Percentiles rank a stretch among this genome's conserved stretches.
phyloP scores from a whole-genome alignment of 2,888 invertebrate species.

The Harpagoxenus sublaevis region DNA sequence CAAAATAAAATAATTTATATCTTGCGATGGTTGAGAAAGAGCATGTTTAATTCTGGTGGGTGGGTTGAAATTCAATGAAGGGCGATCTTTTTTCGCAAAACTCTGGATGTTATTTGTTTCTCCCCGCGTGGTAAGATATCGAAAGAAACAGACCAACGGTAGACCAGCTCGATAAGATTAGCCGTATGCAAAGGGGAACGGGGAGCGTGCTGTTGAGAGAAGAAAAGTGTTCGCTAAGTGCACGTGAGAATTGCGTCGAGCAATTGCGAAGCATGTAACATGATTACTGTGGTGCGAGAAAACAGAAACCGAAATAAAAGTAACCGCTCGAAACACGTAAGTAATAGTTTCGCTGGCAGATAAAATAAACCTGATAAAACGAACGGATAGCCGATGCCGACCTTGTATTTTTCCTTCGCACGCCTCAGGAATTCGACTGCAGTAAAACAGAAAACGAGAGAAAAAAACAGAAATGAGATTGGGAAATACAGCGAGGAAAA shows the following conservation, averaged over 20 bases:
- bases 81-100: not conserved
- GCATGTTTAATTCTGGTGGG: not conserved
- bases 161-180: constrained; percentile 72
- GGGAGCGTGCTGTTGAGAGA: constrained; percentile 17
- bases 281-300: constrained; percentile 5
- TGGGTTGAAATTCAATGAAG: not conserved
- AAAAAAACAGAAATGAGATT: constrained; percentile 26
- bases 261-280: constrained; percentile 22
- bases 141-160: constrained; percentile 39
- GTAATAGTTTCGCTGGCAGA: constrained; percentile 69
- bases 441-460: constrained; percentile 27
- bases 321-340: constrained; percentile 63
- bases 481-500: constrained; percentile 18
- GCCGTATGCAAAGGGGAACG: constrained; percentile 69
- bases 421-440: constrained; percentile 62
- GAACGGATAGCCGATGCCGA: constrained; percentile 68
- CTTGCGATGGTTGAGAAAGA: constrained; percentile 1
- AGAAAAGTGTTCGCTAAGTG: constrained; percentile 59
- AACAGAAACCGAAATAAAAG: constrained; percentile 8
- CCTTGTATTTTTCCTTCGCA: constrained; percentile 72
- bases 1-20: constrained; percentile 1
- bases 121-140: constrained; percentile 8
- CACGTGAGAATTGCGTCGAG: constrained; percentile 29
- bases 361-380: constrained; percentile 65
- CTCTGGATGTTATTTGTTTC: constrained; percentile 55